phyloP scores from a whole-genome alignment of 2,113 vertebrate species.

The Bombycilla garrulus region DNA sequence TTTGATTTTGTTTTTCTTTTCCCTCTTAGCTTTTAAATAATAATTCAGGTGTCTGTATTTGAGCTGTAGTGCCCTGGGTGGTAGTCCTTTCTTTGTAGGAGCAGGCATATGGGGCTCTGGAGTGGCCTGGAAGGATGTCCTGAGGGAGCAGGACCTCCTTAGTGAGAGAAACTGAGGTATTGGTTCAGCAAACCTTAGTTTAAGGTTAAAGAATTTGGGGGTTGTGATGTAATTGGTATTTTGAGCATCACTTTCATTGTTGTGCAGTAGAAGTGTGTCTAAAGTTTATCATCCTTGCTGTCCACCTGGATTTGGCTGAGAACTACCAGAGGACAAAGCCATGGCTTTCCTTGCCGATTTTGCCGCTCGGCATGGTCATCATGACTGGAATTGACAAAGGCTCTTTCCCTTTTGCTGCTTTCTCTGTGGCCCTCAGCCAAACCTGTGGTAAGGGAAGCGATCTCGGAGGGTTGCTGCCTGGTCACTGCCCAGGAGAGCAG shows the following conservation, averaged over 20 bases:
- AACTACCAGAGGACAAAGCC: neutral
- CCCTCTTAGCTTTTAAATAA: neutral
- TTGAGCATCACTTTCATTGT: neutral
- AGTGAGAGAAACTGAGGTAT: neutral
- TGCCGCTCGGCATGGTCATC: neutral
- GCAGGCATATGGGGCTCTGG: neutral
- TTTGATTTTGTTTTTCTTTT: neutral
- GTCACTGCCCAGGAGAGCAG: neutral
- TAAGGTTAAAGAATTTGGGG: neutral
- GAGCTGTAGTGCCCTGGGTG: neutral
- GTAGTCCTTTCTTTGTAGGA: neutral
- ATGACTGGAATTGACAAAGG: neutral
- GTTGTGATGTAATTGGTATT: neutral
- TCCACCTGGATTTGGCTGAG: neutral
- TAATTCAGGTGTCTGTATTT: neutral
- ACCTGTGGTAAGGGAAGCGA: fast-evolving
- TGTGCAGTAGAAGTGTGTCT: neutral
- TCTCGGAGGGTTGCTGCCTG: neutral
- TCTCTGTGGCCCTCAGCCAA: neutral
- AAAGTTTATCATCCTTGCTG: neutral
- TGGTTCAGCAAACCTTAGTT: neutral
- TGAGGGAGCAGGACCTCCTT: neutral
- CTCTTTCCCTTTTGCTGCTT: neutral
- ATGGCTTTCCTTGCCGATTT: neutral
- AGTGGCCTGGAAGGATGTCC: neutral